Evolutionary conservation across 2,888 invertebrate genomes (phyloP).

Genomic region (Spialia ferax): DNA sequence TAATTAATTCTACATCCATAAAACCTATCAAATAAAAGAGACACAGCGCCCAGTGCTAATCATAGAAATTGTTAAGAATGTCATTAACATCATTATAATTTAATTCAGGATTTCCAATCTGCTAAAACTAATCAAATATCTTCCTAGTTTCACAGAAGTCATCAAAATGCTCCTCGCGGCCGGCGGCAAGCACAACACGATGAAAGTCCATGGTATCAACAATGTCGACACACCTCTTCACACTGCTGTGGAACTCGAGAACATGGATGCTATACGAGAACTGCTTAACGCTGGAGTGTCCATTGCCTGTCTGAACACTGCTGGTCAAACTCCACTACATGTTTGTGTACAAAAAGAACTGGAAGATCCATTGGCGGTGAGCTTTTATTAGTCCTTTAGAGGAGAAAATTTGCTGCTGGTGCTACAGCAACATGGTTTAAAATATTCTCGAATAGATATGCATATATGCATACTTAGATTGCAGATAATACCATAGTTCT

Average conservation of each 20-base stretch:
- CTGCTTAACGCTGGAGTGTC: slow-evolving; percentile 74
- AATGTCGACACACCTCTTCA: slow-evolving; percentile 79
- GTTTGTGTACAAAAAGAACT: slow-evolving; percentile 76
- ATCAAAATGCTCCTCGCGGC: slow-evolving; percentile 64
- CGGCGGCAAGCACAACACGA: slow-evolving; percentile 60
- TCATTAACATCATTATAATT: too few species aligned
- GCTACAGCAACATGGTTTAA: too few species aligned
- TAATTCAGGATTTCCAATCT: too few species aligned
- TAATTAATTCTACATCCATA: too few species aligned
- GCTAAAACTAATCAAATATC: background rate
- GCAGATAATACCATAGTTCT: too few species aligned
- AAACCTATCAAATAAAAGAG: too few species aligned
- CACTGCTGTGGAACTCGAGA: slow-evolving; percentile 78
- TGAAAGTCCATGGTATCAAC: slow-evolving; percentile 55
- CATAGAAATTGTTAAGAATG: too few species aligned
- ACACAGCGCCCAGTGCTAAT: too few species aligned
- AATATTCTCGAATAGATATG: too few species aligned
- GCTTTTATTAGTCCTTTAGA: slow-evolving; percentile 4
- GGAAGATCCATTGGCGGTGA: slow-evolving; percentile 74
- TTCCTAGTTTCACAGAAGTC: slow-evolving; percentile 61
- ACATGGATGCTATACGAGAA: slow-evolving; percentile 70
- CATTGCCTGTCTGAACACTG: slow-evolving; percentile 69
- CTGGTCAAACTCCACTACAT: slow-evolving; percentile 82
- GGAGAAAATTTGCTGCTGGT: too few species aligned
- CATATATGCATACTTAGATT: too few species aligned